Conservation (phyloP, 2,888 invertebrate genomes). For the Epinotia brunnichana region DNA sequence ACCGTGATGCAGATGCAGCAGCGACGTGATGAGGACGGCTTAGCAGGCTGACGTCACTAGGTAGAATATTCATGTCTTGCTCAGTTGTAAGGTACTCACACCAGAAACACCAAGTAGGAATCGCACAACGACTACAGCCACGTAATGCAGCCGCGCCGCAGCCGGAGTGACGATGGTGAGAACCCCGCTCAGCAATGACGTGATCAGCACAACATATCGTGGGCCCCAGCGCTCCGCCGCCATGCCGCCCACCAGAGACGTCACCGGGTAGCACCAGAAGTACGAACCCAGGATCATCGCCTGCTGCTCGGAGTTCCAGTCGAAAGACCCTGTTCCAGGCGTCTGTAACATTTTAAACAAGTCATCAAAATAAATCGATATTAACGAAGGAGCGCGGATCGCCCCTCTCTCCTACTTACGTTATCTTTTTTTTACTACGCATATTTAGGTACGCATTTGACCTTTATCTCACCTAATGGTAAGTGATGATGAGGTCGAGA, state of each 20-base stretch:
- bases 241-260: constrained; percentile 86
- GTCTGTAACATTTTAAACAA: constrained; percentile 36
- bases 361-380: background rate
- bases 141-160: constrained; percentile 83
- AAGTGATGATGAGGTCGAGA: too few species aligned
- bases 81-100: constrained; percentile 60
- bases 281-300: constrained; percentile 86
- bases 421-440: too few species aligned
- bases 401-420: too few species aligned
- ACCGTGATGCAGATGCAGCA: constrained; percentile 82
- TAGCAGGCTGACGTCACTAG: constrained; percentile 66
- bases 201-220: constrained; percentile 83
- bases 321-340: constrained; percentile 64
- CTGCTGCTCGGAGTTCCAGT: constrained; percentile 86
- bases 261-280: constrained; percentile 88
- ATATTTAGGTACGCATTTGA: too few species aligned
- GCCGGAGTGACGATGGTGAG: constrained; percentile 85
- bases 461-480: too few species aligned
- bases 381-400: too few species aligned
- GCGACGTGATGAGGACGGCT: constrained; percentile 81
- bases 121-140: constrained; percentile 82
- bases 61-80: too few species aligned
- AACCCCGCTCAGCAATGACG: constrained; percentile 77
- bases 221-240: constrained; percentile 87
- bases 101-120: constrained; percentile 86